Evolutionary conservation across 1,140 invertebrate species (phyloP), one percentile per base, ranked within the genome.

Genomic region (Stegodyphus dumicola): DNA sequence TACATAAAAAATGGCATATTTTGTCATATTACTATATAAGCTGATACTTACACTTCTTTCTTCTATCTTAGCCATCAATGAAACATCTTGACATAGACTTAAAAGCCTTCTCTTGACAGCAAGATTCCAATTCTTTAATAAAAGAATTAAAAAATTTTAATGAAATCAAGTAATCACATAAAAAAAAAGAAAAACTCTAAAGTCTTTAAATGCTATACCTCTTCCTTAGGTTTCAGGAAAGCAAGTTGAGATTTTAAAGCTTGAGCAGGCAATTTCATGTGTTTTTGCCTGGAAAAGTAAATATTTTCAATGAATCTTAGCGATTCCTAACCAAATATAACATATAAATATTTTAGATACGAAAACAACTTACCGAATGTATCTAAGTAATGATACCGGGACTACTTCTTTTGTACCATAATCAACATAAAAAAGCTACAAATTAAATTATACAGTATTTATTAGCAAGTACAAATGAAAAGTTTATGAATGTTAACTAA

Each of bases 401-500:
- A 83, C 33, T 49, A 33, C 18, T 64, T 54, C 15, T 17, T n/a
- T 67, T 53, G 80, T 83, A 11, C 80, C 80, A 83, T 83, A 83
- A 17, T 83, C 80, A 51, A 75, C 70, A 83, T 83, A 83, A 48
- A 65, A 75, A 6, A 83, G 70, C 80, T 83, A 66, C 33, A 75
- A 33, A 52, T 74, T n/a, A 64, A 73, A 17, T 67, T 60, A 60
- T 15, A 60, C 9, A 2, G 5, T 5, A 60, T 10, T 10, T 60
- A 60, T 5, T 60, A 10, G 2, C 9, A 60, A 60, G 56, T 60
- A 60, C 15, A 15, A 9, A 60, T 60, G 5, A 1, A 60, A 60
- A 33, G 33, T 33, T 60, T 60, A 13, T 7, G 13, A 56, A 56
- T 7, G 13, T 56, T 56, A 56, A 56, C 13, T 56, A 56, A 56